phyloP scores from a whole-genome alignment of 2,888 invertebrate genomes.

The Pachycephus smyrnensis region DNA sequence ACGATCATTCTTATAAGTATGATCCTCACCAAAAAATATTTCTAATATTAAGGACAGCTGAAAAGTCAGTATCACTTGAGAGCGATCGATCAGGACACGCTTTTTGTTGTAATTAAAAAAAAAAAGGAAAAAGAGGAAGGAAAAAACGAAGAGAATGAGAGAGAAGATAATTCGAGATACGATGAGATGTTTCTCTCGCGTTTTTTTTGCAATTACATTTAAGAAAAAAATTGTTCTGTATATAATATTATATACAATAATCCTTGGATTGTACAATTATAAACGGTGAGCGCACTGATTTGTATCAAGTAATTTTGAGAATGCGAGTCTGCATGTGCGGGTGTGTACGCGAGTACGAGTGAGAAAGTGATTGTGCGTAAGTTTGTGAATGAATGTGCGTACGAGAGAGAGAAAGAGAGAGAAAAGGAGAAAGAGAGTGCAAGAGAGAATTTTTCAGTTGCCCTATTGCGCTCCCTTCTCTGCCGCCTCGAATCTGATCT shows the following conservation, averaged over 20 bases:
- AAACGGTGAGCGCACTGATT: conserved; percentile 60
- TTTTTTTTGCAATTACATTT: conserved; percentile 42
- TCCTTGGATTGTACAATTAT: conserved; percentile 57
- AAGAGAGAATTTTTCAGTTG: not conserved
- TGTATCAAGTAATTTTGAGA: conserved; percentile 49
- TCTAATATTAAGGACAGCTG: no score
- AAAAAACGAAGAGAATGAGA: conserved; percentile 5
- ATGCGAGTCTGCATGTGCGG: conserved; percentile 13
- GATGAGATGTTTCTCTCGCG: conserved; percentile 38
- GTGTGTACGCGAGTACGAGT: not conserved
- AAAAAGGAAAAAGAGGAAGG: conserved; percentile 10
- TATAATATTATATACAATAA: conserved; percentile 47
- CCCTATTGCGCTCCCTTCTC: not conserved
- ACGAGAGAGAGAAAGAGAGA: not conserved
- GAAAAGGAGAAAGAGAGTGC: not conserved
- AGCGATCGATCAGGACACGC: not conserved
- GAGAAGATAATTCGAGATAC: conserved; percentile 12
- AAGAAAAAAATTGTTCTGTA: conserved; percentile 44
- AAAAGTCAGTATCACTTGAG: no score
- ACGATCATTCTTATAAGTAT: no score
- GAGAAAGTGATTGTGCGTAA: not conserved
- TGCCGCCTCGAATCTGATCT: not conserved
- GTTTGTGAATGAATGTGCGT: not conserved
- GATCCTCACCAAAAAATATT: no score
- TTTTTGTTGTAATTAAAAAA: not conserved